Evolutionary conservation across 2,113 vertebrate species (phyloP).

Genomic region (Gymnocephalus cernua): DNA sequence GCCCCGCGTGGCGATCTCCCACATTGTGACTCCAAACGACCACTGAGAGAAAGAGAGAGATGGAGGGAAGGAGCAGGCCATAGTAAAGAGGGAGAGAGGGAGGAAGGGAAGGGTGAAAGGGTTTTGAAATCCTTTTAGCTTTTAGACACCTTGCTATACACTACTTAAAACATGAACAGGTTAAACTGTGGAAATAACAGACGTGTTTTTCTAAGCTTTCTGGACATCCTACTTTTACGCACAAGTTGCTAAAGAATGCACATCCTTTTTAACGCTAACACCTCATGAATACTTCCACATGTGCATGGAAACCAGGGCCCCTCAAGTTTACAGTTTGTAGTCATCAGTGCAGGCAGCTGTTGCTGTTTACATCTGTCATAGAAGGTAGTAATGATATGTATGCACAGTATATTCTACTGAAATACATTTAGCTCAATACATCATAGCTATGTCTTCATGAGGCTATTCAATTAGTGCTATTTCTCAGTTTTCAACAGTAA

Average conservation of each 20-base stretch:
- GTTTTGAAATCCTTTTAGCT: conserved; percentile 7
- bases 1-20: conserved; percentile 93
- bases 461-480: neutral
- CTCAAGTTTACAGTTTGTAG: neutral
- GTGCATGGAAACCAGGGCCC: conserved; percentile 1
- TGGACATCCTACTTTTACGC: conserved; percentile 11
- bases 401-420: neutral
- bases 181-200: conserved; percentile 10
- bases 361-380: conserved; percentile 9
- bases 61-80: neutral
- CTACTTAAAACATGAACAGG: conserved; percentile 21
- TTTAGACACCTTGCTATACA: conserved; percentile 18
- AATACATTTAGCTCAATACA: neutral
- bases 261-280: conserved; percentile 6
- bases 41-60: conserved; percentile 81
- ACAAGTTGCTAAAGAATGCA: conserved; percentile 20
- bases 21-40: conserved; percentile 96
- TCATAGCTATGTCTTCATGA: neutral
- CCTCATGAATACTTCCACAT: neutral
- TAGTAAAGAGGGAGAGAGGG: neutral
- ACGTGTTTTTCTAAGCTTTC: conserved; percentile 17
- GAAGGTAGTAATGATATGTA: neutral
- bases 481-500: neutral
- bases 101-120: conserved; percentile 3
- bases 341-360: conserved; percentile 16